Percentiles rank a stretch among this genome's conserved stretches.
Evolutionary conservation across 2,888 invertebrate genomes (phyloP).

Genomic region (Sphecodes monilicornis): DNA sequence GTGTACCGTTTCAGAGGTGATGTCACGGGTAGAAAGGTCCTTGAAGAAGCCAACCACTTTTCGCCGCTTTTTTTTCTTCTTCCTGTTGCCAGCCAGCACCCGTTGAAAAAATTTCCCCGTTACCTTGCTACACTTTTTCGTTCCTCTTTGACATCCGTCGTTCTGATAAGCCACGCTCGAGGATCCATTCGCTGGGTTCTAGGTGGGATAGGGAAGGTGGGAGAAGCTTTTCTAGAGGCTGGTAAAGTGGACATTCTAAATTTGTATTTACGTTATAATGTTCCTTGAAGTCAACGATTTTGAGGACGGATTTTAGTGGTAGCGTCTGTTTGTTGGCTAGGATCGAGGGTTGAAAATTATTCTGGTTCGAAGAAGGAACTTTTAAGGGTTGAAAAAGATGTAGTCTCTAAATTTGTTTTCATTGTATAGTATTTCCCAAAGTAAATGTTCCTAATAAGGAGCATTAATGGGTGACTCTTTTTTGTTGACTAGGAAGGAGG

Average conservation of each 20-base stretch:
- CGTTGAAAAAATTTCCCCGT: conserved; percentile 10
- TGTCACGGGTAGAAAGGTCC: conserved; percentile 73
- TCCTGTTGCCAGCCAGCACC: conserved; percentile 7
- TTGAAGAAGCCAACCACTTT: conserved; percentile 53
- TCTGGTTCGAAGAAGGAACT: too few species aligned
- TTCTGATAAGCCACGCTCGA: neutral
- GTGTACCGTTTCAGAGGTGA: conserved; percentile 77
- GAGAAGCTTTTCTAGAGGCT: too few species aligned
- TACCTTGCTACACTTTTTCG: neutral
- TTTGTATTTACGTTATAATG: neutral
- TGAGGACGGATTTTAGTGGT: neutral
- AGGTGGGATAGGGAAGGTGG: too few species aligned
- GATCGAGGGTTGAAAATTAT: neutral
- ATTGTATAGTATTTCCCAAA: too few species aligned
- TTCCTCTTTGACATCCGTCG: neutral
- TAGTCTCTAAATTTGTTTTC: too few species aligned
- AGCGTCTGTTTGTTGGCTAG: neutral
- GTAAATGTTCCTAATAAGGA: too few species aligned
- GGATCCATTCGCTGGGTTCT: neutral
- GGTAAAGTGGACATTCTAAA: neutral
- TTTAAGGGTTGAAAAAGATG: neutral
- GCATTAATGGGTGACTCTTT: too few species aligned
- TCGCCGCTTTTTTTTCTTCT: conserved; percentile 28
- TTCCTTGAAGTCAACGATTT: neutral
- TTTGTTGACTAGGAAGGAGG: too few species aligned